Percentiles rank a stretch among this genome's conserved stretches.
These are phyloP conservation scores for Darevskia mixta DNA, from an alignment of 2,797 vertebrate genomes.

Conservation along the genomic window DNA sequence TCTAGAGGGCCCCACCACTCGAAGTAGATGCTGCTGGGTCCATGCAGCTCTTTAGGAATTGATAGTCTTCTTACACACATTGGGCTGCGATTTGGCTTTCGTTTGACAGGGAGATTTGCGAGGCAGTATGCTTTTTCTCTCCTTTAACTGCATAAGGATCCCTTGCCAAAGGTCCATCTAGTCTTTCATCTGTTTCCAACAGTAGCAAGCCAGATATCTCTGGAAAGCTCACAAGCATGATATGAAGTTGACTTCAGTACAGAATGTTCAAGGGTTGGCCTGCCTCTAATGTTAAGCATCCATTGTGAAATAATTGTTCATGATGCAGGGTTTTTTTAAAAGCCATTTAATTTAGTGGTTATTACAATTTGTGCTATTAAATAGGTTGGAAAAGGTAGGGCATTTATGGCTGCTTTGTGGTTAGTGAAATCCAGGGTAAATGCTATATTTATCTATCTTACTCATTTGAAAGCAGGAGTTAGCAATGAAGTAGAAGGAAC, in stretches of 20 bases:
- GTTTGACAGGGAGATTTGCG: background rate
- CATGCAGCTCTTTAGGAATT: background rate
- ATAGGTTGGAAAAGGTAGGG: background rate
- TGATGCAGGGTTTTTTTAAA: too few species aligned
- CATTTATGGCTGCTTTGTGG: background rate
- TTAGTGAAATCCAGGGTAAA: background rate
- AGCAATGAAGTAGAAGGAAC: background rate
- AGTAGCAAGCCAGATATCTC: background rate
- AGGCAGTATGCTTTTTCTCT: background rate
- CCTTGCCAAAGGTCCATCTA: too few species aligned
- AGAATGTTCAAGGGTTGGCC: background rate
- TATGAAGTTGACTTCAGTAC: background rate
- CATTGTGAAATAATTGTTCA: background rate
- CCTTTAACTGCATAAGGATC: background rate
- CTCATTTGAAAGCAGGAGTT: background rate
- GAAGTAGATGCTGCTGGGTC: background rate
- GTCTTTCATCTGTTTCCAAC: background rate
- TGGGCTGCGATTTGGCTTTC: background rate
- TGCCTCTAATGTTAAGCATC: background rate
- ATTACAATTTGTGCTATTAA: background rate
- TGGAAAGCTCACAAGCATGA: background rate
- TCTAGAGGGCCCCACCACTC: too few species aligned
- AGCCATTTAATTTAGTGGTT: too few species aligned
- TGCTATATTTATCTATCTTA: background rate
- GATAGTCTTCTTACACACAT: background rate